phyloP scores from a whole-genome alignment of 2,888 invertebrate genomes.

The Acanthopleura granulata region DNA sequence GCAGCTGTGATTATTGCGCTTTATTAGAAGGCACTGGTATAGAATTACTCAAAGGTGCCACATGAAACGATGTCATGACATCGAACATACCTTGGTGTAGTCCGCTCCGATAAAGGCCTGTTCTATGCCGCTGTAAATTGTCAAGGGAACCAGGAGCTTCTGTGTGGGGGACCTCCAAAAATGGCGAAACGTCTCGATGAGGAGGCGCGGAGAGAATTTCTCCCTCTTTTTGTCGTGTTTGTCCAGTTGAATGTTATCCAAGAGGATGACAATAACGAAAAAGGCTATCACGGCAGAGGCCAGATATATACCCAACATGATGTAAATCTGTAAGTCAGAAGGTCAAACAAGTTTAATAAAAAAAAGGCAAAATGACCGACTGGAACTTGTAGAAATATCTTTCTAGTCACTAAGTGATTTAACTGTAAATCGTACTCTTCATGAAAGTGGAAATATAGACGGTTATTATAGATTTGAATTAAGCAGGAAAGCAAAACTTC shows the following conservation, averaged over 20 bases:
- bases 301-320: slow-evolving; percentile 89
- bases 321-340: slow-evolving; percentile 79
- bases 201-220: slow-evolving; percentile 40
- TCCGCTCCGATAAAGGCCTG: slow-evolving; percentile 94
- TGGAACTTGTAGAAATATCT: too few species aligned
- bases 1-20: too few species aligned
- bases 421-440: too few species aligned
- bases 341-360: neutral
- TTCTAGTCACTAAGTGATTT: too few species aligned
- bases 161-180: slow-evolving; percentile 88
- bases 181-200: slow-evolving; percentile 84
- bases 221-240: slow-evolving; percentile 31
- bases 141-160: slow-evolving; percentile 92
- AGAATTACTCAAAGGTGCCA: too few species aligned
- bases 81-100: slow-evolving; percentile 72
- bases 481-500: too few species aligned
- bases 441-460: too few species aligned
- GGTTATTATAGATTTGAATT: too few species aligned
- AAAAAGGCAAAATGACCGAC: too few species aligned
- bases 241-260: slow-evolving; percentile 75
- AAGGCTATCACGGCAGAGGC: slow-evolving; percentile 89
- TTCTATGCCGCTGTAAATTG: slow-evolving; percentile 97
- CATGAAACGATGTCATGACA: too few species aligned
- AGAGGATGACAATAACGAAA: slow-evolving; percentile 85
- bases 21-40: too few species aligned